Evolutionary conservation across 2,888 invertebrate species (phyloP).

Genomic region (Geophilus truncorum): DNA sequence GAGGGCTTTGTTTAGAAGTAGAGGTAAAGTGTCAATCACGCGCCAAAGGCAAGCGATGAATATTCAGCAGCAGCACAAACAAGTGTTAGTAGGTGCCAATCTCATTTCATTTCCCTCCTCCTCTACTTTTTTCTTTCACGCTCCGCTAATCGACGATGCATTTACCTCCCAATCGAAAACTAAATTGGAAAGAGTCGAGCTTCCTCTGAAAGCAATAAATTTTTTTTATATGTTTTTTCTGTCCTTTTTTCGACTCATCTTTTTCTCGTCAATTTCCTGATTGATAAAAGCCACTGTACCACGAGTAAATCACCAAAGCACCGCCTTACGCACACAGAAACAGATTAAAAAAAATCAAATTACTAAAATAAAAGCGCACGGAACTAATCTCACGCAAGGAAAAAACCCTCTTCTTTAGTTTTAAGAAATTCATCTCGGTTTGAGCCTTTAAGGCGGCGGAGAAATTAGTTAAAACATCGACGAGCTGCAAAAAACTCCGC

Average conservation of each 20-base stretch:
- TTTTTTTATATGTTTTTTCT: neutral
- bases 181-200: conserved; percentile 1
- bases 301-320: neutral
- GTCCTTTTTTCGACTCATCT: neutral
- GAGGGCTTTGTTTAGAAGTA: neutral
- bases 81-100: conserved; percentile 16
- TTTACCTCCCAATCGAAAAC: conserved; percentile 1
- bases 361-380: neutral
- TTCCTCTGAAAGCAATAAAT: neutral
- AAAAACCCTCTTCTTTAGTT: neutral
- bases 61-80: conserved; percentile 1
- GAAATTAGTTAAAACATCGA: neutral
- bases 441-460: neutral
- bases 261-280: conserved; percentile 17
- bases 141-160: neutral
- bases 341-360: neutral
- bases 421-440: neutral
- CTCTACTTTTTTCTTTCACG: neutral
- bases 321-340: too few species aligned
- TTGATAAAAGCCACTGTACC: neutral
- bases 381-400: neutral
- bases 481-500: neutral
- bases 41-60: conserved; percentile 10
- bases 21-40: conserved; percentile 3
- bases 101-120: conserved; percentile 4